Evolutionary conservation across 2,113 vertebrate species (phyloP).

Genomic region (Nannobrachium achirus): DNA sequence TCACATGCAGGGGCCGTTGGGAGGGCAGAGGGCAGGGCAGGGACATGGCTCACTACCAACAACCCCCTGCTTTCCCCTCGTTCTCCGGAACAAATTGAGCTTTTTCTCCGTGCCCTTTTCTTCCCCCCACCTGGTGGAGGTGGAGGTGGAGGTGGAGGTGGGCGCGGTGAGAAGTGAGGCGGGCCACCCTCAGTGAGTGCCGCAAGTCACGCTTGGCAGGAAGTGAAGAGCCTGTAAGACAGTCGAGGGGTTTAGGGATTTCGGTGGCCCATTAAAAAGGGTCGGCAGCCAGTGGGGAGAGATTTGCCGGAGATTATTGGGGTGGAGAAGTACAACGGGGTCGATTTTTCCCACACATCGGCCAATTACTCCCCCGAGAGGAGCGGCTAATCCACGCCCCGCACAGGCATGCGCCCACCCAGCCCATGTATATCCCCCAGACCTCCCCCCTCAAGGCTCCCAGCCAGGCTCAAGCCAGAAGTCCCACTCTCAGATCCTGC

Average conservation of each 20-base stretch:
- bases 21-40: conserved; percentile 53
- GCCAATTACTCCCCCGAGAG: conserved; percentile 77
- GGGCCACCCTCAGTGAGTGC: conserved; percentile 25
- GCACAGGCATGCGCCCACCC: conserved; percentile 63
- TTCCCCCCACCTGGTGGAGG: conserved; percentile 28
- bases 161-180: neutral
- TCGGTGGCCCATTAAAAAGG: conserved; percentile 67
- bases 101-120: conserved; percentile 3
- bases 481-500: conserved; percentile 43
- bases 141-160: conserved; percentile 4
- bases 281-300: conserved; percentile 65
- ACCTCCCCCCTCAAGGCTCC: conserved; percentile 29
- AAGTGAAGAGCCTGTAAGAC: conserved; percentile 61
- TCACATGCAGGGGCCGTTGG: conserved; percentile 23
- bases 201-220: conserved; percentile 60
- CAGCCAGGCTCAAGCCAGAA: conserved; percentile 47
- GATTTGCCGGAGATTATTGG: conserved; percentile 78
- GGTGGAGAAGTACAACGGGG: conserved; percentile 73
- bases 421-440: conserved; percentile 25
- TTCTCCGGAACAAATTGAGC: neutral
- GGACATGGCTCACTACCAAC: conserved; percentile 34
- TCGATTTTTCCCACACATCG: conserved; percentile 52
- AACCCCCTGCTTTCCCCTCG: neutral
- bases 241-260: conserved; percentile 58
- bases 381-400: conserved; percentile 78